These are phyloP conservation scores for Dipodomys stephensi DNA, from an alignment of 2,113 vertebrate genomes.

Conservation along the genomic window DNA sequence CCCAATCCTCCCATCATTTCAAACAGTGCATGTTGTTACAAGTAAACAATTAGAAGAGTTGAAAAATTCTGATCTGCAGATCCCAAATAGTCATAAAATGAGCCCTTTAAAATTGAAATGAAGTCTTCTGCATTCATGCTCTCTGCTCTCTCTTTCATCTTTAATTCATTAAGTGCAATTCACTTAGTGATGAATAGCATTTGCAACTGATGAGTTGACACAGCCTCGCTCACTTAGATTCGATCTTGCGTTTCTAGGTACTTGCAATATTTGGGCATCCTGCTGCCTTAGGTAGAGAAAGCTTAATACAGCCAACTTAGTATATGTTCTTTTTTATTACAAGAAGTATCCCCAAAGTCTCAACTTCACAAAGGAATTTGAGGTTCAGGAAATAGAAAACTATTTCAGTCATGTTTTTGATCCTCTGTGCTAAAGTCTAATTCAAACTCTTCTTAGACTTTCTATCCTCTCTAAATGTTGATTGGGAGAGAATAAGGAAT, in stretches of 20 bases:
- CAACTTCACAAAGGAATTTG: conserved; percentile 18
- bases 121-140: conserved; percentile 27
- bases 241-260: not conserved
- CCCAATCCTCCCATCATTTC: not conserved
- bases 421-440: not conserved
- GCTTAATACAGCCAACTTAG: conserved; percentile 40
- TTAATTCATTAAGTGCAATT: conserved; percentile 75
- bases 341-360: not conserved
- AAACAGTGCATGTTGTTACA: conserved; percentile 47
- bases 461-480: not conserved
- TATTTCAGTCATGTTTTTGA: not conserved
- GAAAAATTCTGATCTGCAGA: conserved; percentile 52
- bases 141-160: conserved; percentile 63
- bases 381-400: conserved; percentile 33
- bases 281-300: not conserved
- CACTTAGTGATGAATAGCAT: conserved; percentile 54
- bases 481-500: not conserved
- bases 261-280: not conserved
- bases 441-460: not conserved
- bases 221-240: conserved; percentile 37
- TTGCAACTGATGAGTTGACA: conserved; percentile 60
- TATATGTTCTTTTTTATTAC: conserved; percentile 6
- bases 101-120: conserved; percentile 69
- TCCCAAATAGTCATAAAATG: conserved; percentile 61
- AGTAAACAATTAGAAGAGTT: conserved; percentile 60